Evolutionary conservation across 1,140 invertebrate genomes (phyloP), one percentile per base, ranked within the genome.

Genomic region (Drosophila pectinifera): DNA sequence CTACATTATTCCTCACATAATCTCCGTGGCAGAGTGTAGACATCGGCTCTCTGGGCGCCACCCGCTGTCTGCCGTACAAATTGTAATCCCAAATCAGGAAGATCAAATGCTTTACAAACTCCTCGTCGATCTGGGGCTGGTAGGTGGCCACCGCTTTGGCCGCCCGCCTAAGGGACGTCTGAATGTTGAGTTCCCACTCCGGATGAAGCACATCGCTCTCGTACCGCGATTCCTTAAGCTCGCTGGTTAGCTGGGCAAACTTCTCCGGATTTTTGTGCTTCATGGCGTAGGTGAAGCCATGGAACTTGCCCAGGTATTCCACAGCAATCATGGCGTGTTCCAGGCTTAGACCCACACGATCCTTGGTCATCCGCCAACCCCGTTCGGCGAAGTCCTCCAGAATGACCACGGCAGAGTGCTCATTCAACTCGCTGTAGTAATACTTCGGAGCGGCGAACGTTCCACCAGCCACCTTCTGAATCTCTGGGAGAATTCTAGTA

Each of bases 1-100:
- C 91, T 6, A 92, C 74, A 67, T 92, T 92, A 22, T 92, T 92
- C 7, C 91, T 53, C 42, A 92, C 43, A 73, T 79, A 92, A 31
- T 92, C 91, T 0, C 91, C 91, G 22, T 92, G 91, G 22, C 91
- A 92, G 13, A 92, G 70, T 0, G 73, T 90, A 11, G 78, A 57
- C 8, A 86, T 42, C 0, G 91, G 91, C 31, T 92, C 91, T 8
- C 63, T 56, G 0, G 91, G 89, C 6, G 68, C 55, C 7, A 92
- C 77, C 6, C 68, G 53, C 31, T 91, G 62, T 0, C 75, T 62
- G 0, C 81, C 80, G 48, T 82, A 91, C 0, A 26, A 24, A 2
- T 43, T 3, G n/a, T 59, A 75, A 20, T 83, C 68, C 13, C 24
- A 13, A 0, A 76, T 53, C 20, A 91, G 16, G 5, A 55, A 24